Conservation (phyloP, 2,888 invertebrate species). For the Watsonalla cultraria region DNA sequence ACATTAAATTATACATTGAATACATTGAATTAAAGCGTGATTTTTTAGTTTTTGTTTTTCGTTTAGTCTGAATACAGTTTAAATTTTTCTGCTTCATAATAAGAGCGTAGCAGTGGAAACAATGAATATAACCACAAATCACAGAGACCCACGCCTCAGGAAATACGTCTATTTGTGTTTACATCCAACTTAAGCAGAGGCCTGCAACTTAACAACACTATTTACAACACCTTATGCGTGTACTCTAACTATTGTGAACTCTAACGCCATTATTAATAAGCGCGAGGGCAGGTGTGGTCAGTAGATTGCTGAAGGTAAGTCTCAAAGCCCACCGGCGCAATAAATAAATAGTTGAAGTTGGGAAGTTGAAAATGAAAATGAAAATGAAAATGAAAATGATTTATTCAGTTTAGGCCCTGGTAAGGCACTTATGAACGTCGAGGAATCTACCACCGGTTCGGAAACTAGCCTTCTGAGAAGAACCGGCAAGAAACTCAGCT, state of each 20-base stretch:
- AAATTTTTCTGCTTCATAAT: too few relatives aligned
- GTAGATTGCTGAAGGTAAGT: conserved; percentile 18
- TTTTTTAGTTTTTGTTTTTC: too few relatives aligned
- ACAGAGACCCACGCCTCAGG: conserved; percentile 32
- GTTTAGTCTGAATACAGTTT: too few relatives aligned
- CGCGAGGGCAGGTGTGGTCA: conserved; percentile 3
- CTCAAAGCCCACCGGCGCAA: conserved; percentile 53
- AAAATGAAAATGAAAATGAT: too few relatives aligned
- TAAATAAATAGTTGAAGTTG: conserved; percentile 66
- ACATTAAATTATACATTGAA: too few relatives aligned
- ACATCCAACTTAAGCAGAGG: conserved; percentile 29
- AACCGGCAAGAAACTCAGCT: too few relatives aligned
- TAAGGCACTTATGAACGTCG: too few relatives aligned
- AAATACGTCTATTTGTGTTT: conserved; percentile 56
- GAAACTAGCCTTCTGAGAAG: too few relatives aligned
- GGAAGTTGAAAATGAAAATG: too few relatives aligned
- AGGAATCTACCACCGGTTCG: too few relatives aligned
- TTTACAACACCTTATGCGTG: conserved; percentile 10
- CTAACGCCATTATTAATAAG: conserved; percentile 15
- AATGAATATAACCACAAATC: conserved; percentile 44
- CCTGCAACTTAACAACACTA: conserved; percentile 28
- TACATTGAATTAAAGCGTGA: too few relatives aligned
- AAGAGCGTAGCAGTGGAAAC: conserved; percentile 16
- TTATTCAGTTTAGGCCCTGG: too few relatives aligned
- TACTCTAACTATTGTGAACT: conserved; percentile 13